Evolutionary conservation across 1,140 invertebrate genomes (phyloP).

Genomic region (Hydropsyche tenuis): DNA sequence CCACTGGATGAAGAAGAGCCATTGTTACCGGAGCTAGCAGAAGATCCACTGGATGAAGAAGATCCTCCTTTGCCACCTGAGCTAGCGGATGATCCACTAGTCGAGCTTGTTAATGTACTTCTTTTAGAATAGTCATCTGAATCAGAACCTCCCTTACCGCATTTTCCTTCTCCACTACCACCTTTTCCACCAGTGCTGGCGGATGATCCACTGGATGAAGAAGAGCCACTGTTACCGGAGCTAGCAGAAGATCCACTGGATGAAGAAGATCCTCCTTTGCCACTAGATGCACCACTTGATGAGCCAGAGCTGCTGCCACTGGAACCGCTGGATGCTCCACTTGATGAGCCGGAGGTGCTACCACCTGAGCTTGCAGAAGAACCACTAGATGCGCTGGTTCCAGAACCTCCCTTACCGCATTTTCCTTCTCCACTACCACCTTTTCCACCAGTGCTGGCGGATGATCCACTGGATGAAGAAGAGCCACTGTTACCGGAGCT

Average conservation of each 20-base stretch:
- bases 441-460: neutral
- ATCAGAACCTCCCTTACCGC: neutral
- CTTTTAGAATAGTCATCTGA: neutral
- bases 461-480: neutral
- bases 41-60: neutral
- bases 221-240: neutral
- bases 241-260: neutral
- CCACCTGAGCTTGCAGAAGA: neutral
- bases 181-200: neutral
- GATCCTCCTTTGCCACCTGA: neutral
- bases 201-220: neutral
- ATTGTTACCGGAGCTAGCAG: neutral
- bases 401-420: no score
- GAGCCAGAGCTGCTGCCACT: neutral
- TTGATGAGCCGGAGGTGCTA: neutral
- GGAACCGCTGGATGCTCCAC: conserved; percentile 1
- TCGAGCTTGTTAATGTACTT: neutral
- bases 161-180: no score
- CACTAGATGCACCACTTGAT: neutral
- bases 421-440: no score
- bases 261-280: neutral
- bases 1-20: neutral
- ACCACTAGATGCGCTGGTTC: neutral
- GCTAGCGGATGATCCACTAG: neutral
- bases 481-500: neutral